phyloP scores from a whole-genome alignment of 2,113 vertebrate genomes.

The Ophthalmotilapia sp. region DNA sequence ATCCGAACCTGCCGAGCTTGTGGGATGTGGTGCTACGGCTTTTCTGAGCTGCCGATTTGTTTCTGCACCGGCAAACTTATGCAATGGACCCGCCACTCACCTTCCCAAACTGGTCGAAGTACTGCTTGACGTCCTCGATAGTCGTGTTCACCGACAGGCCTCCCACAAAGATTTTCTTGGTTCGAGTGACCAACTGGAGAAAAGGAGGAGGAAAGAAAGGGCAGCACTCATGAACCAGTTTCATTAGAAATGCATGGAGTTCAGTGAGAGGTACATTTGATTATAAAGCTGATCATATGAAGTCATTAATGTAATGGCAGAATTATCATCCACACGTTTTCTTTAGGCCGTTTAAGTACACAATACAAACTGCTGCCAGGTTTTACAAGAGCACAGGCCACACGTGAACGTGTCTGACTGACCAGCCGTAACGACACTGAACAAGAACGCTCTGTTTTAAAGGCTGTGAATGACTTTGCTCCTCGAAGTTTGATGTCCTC shows the following conservation, averaged over 20 bases:
- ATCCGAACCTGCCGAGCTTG: not conserved
- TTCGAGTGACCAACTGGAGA: constrained; percentile 94
- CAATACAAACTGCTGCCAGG: not conserved
- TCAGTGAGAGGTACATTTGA: not conserved
- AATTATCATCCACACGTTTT: not conserved
- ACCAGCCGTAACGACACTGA: not conserved
- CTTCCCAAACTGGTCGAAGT: constrained; percentile 99
- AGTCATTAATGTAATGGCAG: not conserved
- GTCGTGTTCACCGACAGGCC: constrained; percentile 97
- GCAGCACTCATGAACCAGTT: not conserved
- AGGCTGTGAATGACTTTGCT: not conserved
- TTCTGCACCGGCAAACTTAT: not conserved
- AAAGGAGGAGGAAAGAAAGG: constrained; percentile 23
- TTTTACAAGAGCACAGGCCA: not conserved
- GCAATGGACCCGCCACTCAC: constrained; percentile 62
- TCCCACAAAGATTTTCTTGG: constrained; percentile 99
- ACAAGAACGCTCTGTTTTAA: not conserved
- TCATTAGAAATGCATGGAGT: not conserved
- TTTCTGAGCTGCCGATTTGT: not conserved
- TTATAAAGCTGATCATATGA: not conserved
- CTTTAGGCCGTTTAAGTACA: fast-evolving
- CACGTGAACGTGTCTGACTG: not conserved
- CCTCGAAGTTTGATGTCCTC: not conserved
- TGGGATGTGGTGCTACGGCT: not conserved
- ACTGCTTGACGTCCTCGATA: constrained; percentile 97